Evolutionary conservation across 2,113 vertebrate genomes (phyloP), one percentile per base, ranked within the genome.

Genomic region (Plotosus lineatus): DNA sequence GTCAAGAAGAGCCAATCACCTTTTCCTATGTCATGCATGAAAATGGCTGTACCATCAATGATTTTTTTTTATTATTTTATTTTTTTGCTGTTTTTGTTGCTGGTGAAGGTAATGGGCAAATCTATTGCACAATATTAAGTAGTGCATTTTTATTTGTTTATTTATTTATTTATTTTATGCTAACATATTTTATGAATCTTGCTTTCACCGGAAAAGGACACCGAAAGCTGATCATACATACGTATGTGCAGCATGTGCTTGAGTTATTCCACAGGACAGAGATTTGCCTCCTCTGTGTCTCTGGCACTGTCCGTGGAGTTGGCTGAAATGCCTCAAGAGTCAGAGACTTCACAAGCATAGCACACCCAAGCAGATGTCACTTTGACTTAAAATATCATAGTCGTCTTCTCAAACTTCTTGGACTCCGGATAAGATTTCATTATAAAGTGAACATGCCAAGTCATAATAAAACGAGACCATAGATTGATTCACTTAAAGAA

Each of bases 391-490:
- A 74, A 73, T 23, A 63, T 42, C 31, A 44, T 36, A 26, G 38
- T 21, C 23, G 56, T 36, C 33, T 63, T 81, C 19, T 58, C n/a
- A 63, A 63, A 50, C 36, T 19, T 51, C 14, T 21, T 40, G 9
- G 11, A 38, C 38, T 80, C 87, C 86, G 86, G 90, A 91, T 90
- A 87, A 87, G 82, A 89, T 90, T 87, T 88, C 87, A 90, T 92
- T 88, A 90, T 85, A 88, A 79, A 76, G 79, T 75, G 33, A 74
- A 75, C 84, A 10, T 50, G 90, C 85, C 72, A 77, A 44, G 82
- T 82, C 61, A 33, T 4, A 19, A 61, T 23, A 38, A 65, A 65
- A 38, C 61, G n/a, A n/a, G n/a, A n/a, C n/a, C n/a, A 2, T 7
- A 7, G 17, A 33, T 28, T 36, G 31, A 3, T 63, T n/a, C n/a